phyloP scores from a whole-genome alignment of 2,113 vertebrate genomes.

The Irena cyanogastra region DNA sequence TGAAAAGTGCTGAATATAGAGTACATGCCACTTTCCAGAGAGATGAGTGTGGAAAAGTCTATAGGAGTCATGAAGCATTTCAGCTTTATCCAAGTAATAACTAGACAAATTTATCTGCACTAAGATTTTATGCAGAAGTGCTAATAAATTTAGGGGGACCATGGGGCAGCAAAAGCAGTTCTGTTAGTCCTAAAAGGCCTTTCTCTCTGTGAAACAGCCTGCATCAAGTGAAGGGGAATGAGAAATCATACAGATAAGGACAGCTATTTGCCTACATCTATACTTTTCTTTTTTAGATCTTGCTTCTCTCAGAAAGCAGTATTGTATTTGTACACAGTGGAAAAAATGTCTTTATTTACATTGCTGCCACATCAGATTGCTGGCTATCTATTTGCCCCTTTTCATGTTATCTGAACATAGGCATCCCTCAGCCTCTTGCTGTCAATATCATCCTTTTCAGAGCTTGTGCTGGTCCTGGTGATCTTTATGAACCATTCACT shows the following conservation, averaged over 20 bases:
- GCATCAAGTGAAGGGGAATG: not conserved
- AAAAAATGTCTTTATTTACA: not conserved
- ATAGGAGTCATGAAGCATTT: not conserved
- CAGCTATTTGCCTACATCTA: not conserved
- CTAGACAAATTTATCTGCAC: not conserved
- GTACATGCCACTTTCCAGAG: not conserved
- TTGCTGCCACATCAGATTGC: not conserved
- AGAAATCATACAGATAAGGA: not conserved
- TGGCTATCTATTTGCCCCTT: not conserved
- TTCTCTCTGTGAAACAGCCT: not conserved
- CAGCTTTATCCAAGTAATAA: not conserved
- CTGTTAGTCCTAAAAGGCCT: not conserved
- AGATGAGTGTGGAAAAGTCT: not conserved
- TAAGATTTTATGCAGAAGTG: not conserved
- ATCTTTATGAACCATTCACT: not conserved
- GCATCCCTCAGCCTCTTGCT: not conserved
- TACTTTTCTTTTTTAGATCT: not conserved
- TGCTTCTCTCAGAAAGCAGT: not conserved
- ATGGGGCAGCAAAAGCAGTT: not conserved
- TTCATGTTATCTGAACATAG: fast-evolving
- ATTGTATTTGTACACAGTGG: not conserved
- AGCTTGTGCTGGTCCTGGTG: not conserved
- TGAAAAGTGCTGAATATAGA: constrained; percentile 25
- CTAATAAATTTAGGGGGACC: not conserved
- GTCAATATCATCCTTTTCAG: not conserved